These are phyloP conservation scores for Eidolon helvum DNA, from an alignment of 2,113 vertebrate species.

Conservation along the genomic window DNA sequence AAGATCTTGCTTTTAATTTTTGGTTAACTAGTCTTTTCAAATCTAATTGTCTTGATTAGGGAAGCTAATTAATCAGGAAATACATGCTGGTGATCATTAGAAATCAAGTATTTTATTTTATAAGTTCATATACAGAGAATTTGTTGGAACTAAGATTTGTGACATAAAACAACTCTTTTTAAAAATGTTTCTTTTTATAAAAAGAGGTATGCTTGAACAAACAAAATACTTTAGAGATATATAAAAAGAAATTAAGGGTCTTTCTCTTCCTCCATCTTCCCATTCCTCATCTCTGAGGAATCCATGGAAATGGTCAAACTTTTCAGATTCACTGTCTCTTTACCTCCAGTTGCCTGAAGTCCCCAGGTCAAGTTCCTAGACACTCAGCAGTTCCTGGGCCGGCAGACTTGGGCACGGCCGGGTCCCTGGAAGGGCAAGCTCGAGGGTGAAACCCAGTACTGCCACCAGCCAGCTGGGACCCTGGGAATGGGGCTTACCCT, in stretches of 20 bases:
- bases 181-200: not conserved
- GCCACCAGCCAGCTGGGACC: not conserved
- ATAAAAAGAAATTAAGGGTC: not conserved
- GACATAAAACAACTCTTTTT: not conserved
- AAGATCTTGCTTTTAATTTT: not conserved
- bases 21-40: not conserved
- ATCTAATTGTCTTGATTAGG: not conserved
- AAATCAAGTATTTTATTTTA: not conserved
- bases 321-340: not conserved
- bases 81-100: not conserved
- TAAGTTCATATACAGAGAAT: not conserved
- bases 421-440: not conserved
- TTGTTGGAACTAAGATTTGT: not conserved
- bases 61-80: not conserved
- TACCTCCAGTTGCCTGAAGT: not conserved
- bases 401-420: not conserved
- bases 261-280: not conserved
- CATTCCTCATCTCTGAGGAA: not conserved
- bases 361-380: accelerated
- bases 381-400: not conserved
- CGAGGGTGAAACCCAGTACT: not conserved
- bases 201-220: not conserved
- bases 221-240: not conserved
- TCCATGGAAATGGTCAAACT: not conserved
- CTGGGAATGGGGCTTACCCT: not conserved